A percentile compares a stretch with the other conserved stretches of the same genome.
Evolutionary conservation across 2,797 vertebrate species (phyloP).

Genomic region (Rhinatrema bivittatum): DNA sequence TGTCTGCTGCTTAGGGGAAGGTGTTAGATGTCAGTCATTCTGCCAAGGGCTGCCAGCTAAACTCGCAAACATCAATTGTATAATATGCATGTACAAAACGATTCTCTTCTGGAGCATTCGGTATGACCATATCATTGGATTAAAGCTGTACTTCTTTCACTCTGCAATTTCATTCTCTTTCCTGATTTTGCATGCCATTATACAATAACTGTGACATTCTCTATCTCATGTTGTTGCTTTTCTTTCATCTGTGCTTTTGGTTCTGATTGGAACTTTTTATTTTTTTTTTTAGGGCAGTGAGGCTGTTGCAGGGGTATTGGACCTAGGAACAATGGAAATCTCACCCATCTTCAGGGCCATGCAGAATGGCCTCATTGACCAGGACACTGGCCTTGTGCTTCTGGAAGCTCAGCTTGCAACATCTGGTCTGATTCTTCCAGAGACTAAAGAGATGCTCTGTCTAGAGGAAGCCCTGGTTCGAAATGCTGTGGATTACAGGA

Average conservation of each 20-base stretch:
- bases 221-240: background rate
- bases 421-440: constrained; percentile 73
- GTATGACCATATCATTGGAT: constrained; percentile 9
- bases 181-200: background rate
- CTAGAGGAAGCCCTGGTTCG: constrained; percentile 65
- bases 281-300: constrained; percentile 59
- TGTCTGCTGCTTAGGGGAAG: constrained; percentile 30
- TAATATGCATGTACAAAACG: constrained; percentile 5
- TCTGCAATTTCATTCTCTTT: constrained; percentile 11
- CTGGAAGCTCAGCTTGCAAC: constrained; percentile 81
- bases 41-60: constrained; percentile 24
- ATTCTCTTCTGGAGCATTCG: background rate
- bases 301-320: constrained; percentile 85
- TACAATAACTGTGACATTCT: background rate
- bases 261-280: too few relatives aligned
- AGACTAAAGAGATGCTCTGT: constrained; percentile 59
- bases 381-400: constrained; percentile 78
- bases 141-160: constrained; percentile 15
- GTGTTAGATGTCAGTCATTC: constrained; percentile 4
- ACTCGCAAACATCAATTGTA: constrained; percentile 5
- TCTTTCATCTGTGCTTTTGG: too few relatives aligned
- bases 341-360: constrained; percentile 85
- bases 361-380: constrained; percentile 87
- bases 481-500: constrained; percentile 64
- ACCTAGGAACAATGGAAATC: constrained; percentile 88